These are phyloP conservation scores for Margaritifera margaritifera DNA, from an alignment of 2,888 invertebrate species.

Conservation along the genomic window DNA sequence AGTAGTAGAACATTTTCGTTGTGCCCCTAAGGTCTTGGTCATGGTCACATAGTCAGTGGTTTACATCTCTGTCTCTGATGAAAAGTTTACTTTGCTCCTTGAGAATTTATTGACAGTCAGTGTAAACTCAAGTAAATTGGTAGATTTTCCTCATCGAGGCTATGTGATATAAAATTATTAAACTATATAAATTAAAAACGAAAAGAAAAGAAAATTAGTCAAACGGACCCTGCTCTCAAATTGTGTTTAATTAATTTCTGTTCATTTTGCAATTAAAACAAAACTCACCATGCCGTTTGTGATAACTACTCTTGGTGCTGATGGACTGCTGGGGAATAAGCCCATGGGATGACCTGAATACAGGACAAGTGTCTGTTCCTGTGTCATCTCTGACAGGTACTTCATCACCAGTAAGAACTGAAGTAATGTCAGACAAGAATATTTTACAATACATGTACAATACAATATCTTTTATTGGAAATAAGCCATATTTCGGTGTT, in stretches of 20 bases:
- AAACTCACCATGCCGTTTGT: slow-evolving; percentile 78
- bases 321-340: slow-evolving; percentile 75
- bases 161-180: too few species aligned
- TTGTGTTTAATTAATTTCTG: not conserved
- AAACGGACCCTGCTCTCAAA: not conserved
- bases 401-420: slow-evolving; percentile 78
- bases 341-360: slow-evolving; percentile 79
- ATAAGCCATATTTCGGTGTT: not conserved
- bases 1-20: too few species aligned
- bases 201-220: too few species aligned
- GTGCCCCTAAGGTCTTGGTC: too few species aligned
- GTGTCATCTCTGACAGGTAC: slow-evolving; percentile 76
- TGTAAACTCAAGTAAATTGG: too few species aligned
- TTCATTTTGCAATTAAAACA: not conserved
- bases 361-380: slow-evolving; percentile 77
- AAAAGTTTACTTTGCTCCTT: too few species aligned
- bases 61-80: too few species aligned
- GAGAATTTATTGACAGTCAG: too few species aligned
- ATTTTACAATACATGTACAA: not conserved
- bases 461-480: not conserved
- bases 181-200: too few species aligned
- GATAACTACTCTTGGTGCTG: slow-evolving; percentile 77
- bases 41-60: too few species aligned
- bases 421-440: slow-evolving; percentile 12
- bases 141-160: too few species aligned